Conservation (phyloP, 2,113 vertebrate species). For the Scortum barcoo region DNA sequence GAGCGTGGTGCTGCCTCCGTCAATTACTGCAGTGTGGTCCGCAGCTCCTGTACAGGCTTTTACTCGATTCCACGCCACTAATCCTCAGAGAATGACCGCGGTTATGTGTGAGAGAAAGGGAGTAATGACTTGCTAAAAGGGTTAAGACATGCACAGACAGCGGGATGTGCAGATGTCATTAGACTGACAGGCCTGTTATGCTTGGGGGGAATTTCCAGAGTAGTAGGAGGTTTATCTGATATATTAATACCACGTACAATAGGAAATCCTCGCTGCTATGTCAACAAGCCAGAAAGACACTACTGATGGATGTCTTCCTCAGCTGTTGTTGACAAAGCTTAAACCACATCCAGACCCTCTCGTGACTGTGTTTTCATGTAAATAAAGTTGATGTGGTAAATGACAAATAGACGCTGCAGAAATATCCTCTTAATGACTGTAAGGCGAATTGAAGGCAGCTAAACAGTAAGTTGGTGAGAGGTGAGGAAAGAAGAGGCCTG, state of each 20-base stretch:
- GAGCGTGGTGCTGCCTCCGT: slow-evolving; percentile 33
- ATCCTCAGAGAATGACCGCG: slow-evolving; percentile 39
- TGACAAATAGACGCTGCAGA: slow-evolving; percentile 26
- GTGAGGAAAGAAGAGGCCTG: background rate
- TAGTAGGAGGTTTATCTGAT: slow-evolving; percentile 39
- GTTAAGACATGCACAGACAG: background rate
- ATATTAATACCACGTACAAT: slow-evolving; percentile 43
- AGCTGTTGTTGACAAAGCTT: slow-evolving; percentile 53
- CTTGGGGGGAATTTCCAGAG: slow-evolving; percentile 22
- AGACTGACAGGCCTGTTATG: background rate
- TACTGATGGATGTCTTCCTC: slow-evolving; percentile 47
- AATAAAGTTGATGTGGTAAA: slow-evolving; percentile 7
- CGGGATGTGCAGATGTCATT: slow-evolving; percentile 8
- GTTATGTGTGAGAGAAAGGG: background rate
- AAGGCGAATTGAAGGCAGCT: slow-evolving; percentile 31
- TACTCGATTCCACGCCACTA: slow-evolving; percentile 1
- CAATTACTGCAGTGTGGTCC: slow-evolving; percentile 10
- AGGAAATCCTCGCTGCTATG: slow-evolving; percentile 57
- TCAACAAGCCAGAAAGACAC: slow-evolving; percentile 53
- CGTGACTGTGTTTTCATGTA: slow-evolving; percentile 11
- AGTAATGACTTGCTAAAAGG: slow-evolving; percentile 25
- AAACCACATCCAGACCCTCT: slow-evolving; percentile 44
- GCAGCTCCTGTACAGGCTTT: slow-evolving; percentile 25
- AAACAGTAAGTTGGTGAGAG: slow-evolving; percentile 23
- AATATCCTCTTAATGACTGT: slow-evolving; percentile 35